Conservation (phyloP, 2,113 vertebrate species). For the Phrynosoma blainvillii region DNA sequence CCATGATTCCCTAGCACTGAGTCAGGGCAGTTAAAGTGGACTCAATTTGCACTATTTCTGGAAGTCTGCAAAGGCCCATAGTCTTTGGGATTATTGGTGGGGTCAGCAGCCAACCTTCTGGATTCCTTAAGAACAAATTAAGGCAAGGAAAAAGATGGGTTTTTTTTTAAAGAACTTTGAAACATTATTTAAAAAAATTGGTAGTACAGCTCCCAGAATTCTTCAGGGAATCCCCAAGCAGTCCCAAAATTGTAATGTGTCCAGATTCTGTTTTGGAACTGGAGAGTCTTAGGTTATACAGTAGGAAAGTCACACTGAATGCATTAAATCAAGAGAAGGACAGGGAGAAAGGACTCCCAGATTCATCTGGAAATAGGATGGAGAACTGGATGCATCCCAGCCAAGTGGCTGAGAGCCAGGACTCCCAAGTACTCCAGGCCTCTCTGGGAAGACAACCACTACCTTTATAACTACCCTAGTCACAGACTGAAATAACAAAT, state of each 20-base stretch:
- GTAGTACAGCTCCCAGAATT: too few species aligned
- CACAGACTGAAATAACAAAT: constrained; percentile 34
- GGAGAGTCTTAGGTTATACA: not conserved
- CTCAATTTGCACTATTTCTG: not conserved
- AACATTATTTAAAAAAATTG: too few species aligned
- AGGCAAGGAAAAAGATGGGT: not conserved
- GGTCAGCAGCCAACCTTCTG: not conserved
- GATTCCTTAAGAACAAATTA: not conserved
- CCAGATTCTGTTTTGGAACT: not conserved
- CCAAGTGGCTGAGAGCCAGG: not conserved
- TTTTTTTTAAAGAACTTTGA: too few species aligned
- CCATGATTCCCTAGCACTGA: too few species aligned
- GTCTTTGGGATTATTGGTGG: not conserved
- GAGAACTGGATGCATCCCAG: not conserved
- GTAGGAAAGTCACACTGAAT: not conserved
- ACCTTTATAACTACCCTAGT: constrained; percentile 21
- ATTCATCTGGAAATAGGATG: not conserved
- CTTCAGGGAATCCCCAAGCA: too few species aligned
- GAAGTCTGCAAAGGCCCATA: too few species aligned
- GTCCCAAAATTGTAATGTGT: too few species aligned
- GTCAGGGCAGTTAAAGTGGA: too few species aligned
- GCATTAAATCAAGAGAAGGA: not conserved
- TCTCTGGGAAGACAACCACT: not conserved
- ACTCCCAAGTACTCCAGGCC: not conserved
- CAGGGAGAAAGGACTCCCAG: not conserved